A percentile compares a stretch with the other conserved stretches of the same genome.
These are phyloP conservation scores for Lycia hirtaria DNA, from an alignment of 2,888 invertebrate genomes.

Conservation along the genomic window DNA sequence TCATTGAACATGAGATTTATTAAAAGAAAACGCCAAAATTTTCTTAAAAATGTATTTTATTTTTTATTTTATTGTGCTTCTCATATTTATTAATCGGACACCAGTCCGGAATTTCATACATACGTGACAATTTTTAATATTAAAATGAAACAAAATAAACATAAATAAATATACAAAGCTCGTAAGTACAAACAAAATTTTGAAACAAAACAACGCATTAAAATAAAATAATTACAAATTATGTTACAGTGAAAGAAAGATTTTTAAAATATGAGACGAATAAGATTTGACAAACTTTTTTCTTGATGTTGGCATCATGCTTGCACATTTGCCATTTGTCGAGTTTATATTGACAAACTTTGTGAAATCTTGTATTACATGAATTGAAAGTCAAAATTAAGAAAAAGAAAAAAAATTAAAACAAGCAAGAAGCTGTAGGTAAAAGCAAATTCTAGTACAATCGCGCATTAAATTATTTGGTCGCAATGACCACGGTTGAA, in stretches of 20 bases:
- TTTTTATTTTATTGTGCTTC: slow-evolving; percentile 83
- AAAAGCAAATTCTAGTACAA: not conserved
- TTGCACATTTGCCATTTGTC: no score
- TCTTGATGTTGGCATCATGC: no score
- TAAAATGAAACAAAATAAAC: slow-evolving; percentile 67
- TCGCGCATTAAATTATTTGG: not conserved
- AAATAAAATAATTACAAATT: slow-evolving; percentile 15
- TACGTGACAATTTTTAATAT: slow-evolving; percentile 66
- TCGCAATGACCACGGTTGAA: not conserved
- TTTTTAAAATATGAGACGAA: not conserved
- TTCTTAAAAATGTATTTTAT: slow-evolving; percentile 83
- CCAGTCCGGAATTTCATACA: slow-evolving; percentile 68
- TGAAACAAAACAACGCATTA: slow-evolving; percentile 50
- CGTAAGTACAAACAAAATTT: slow-evolving; percentile 45
- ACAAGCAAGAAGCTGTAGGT: slow-evolving; percentile 1
- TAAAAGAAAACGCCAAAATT: slow-evolving; percentile 47
- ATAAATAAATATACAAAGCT: slow-evolving; percentile 69
- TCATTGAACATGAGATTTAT: not conserved
- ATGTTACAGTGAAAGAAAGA: slow-evolving; percentile 17
- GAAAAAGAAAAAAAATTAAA: slow-evolving; percentile 24
- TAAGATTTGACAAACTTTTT: no score
- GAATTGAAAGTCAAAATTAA: slow-evolving; percentile 26
- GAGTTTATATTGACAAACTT: no score
- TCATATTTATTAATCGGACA: slow-evolving; percentile 78
- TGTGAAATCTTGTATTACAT: not conserved